A percentile compares a stretch with the other conserved stretches of the same genome.
phyloP scores from a whole-genome alignment of 2,797 vertebrate genomes.

The Pseudotriccus pelzelni region DNA sequence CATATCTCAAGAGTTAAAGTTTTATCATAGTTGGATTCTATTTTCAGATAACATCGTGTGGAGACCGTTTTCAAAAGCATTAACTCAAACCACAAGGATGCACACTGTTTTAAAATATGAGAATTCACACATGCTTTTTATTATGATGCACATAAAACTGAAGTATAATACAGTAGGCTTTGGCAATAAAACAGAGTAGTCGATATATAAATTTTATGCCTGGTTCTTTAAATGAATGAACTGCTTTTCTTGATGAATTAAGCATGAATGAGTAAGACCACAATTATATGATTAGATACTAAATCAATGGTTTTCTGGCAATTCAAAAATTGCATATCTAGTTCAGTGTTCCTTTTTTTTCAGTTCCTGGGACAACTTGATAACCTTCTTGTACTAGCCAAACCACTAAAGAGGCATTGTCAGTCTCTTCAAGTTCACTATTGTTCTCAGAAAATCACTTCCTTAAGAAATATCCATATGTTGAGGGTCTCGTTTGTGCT shows the following conservation, averaged over 20 bases:
- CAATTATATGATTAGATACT: slow-evolving; percentile 8
- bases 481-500: neutral
- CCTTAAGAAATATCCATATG: slow-evolving; percentile 57
- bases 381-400: slow-evolving; percentile 44
- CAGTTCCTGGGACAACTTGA: neutral
- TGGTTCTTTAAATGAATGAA: slow-evolving; percentile 60
- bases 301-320: neutral
- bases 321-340: neutral
- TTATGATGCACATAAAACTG: slow-evolving; percentile 68
- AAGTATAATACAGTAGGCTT: slow-evolving; percentile 70
- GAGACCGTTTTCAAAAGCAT: slow-evolving; percentile 69
- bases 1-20: slow-evolving; percentile 73
- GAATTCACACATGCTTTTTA: slow-evolving; percentile 74
- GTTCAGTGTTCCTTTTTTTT: neutral
- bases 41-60: slow-evolving; percentile 64
- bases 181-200: slow-evolving; percentile 66
- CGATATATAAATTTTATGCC: slow-evolving; percentile 52
- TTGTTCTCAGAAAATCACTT: slow-evolving; percentile 63
- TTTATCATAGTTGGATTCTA: slow-evolving; percentile 69
- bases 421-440: slow-evolving; percentile 43
- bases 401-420: slow-evolving; percentile 36
- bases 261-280: slow-evolving; percentile 23
- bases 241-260: slow-evolving; percentile 45
- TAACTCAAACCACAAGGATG: slow-evolving; percentile 76
- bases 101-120: slow-evolving; percentile 70